phyloP scores from a whole-genome alignment of 2,888 invertebrate species.

The Leptopilina syphax region DNA sequence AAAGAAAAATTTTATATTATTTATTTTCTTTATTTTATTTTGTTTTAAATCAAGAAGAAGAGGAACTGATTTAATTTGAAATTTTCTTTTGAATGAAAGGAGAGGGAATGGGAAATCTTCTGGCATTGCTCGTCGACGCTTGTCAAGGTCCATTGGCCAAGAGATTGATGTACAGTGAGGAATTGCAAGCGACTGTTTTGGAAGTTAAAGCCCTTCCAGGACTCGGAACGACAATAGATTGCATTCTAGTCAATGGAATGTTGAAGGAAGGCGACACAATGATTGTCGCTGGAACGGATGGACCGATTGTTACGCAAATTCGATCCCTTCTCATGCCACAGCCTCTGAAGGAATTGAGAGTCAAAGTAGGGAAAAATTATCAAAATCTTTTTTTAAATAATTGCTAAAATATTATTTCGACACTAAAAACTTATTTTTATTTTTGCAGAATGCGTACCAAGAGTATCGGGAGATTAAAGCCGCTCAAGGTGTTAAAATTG shows the following conservation, averaged over 20 bases:
- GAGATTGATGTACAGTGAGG: constrained; percentile 93
- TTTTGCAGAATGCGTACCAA: constrained; percentile 89
- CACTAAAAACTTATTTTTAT: neutral
- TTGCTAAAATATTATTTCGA: neutral
- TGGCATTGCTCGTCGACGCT: constrained; percentile 94
- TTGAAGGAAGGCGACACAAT: constrained; percentile 95
- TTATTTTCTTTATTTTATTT: neutral
- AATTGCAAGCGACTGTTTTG: constrained; percentile 91
- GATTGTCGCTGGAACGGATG: constrained; percentile 97
- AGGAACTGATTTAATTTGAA: neutral
- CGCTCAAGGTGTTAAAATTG: constrained; percentile 98
- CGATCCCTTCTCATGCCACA: constrained; percentile 98
- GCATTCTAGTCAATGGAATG: constrained; percentile 98
- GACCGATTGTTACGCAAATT: constrained; percentile 98
- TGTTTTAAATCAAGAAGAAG: neutral
- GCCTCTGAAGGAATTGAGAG: constrained; percentile 96
- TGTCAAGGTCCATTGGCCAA: constrained; percentile 94
- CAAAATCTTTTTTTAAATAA: neutral
- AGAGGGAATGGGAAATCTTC: constrained; percentile 98
- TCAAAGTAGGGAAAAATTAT: constrained; percentile 83
- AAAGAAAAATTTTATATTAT: constrained; percentile 12
- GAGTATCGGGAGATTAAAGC: constrained; percentile 96
- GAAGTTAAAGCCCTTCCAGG: constrained; percentile 98
- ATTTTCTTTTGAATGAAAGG: constrained; percentile 78
- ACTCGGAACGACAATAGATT: constrained; percentile 98